Percentiles rank a stretch among this genome's conserved stretches.
Evolutionary conservation across 2,113 vertebrate genomes (phyloP).

Genomic region (Pithys albifrons): DNA sequence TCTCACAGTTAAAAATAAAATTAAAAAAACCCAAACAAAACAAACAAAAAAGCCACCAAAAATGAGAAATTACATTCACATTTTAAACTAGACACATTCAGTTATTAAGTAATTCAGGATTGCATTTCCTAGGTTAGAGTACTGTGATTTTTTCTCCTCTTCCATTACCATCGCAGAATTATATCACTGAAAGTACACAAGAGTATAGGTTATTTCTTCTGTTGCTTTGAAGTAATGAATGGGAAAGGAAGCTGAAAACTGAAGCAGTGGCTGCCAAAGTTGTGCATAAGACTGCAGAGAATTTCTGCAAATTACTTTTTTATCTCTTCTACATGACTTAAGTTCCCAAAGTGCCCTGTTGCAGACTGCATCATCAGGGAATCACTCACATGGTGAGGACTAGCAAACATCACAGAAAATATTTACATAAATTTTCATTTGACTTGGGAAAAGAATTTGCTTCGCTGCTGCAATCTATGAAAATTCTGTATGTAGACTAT

Average conservation of each 20-base stretch:
- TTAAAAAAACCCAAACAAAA: not conserved
- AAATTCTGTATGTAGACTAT: not conserved
- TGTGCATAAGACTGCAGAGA: not conserved
- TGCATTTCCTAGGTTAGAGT: not conserved
- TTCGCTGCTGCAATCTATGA: not conserved
- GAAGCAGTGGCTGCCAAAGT: not conserved
- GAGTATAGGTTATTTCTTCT: not conserved
- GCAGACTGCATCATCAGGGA: not conserved
- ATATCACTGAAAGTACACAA: not conserved
- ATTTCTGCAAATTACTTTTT: not conserved
- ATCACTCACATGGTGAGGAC: not conserved
- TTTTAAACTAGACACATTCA: not conserved
- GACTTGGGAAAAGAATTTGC: not conserved
- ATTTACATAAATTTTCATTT: not conserved
- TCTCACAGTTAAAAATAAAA: not conserved
- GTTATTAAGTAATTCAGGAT: not conserved
- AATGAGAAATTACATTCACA: not conserved
- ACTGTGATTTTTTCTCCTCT: not conserved
- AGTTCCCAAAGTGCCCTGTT: not conserved
- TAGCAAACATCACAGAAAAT: not conserved
- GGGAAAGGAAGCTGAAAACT: not conserved
- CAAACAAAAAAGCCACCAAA: not conserved
- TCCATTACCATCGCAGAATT: not conserved
- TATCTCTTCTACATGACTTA: not conserved
- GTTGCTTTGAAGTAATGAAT: not conserved